Percentiles rank a stretch among this genome's conserved stretches.
Conservation (phyloP, 2,113 vertebrate genomes). For the Hypocryptadius cinnamomeus region DNA sequence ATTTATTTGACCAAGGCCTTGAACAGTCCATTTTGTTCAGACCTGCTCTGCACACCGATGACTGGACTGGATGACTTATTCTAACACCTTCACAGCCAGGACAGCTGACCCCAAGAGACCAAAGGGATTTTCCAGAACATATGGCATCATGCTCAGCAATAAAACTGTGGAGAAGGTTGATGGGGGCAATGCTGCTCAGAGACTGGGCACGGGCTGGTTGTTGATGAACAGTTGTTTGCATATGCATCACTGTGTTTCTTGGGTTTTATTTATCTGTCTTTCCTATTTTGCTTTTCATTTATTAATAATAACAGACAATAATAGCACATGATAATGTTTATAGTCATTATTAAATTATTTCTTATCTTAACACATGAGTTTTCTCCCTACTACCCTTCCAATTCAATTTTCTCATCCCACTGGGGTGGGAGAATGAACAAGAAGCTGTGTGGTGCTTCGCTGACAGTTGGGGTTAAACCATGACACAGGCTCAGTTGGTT, state of each 20-base stretch:
- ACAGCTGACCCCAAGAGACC: neutral
- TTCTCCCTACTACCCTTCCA: neutral
- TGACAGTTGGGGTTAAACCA: neutral
- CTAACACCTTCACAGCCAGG: neutral
- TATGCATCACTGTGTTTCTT: neutral
- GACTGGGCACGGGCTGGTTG: neutral
- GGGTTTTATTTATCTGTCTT: neutral
- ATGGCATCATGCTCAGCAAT: neutral
- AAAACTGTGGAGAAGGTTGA: neutral
- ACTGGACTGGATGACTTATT: neutral
- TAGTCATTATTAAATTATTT: neutral
- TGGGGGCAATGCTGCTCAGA: neutral
- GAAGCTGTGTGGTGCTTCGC: neutral
- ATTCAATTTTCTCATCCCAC: neutral
- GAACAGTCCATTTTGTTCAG: neutral
- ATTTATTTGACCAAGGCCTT: neutral
- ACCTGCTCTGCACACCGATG: rapidly evolving
- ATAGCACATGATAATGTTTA: neutral
- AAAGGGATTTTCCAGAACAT: neutral
- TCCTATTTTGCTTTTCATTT: neutral
- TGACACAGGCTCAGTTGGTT: neutral
- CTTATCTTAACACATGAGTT: neutral
- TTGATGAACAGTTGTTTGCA: neutral
- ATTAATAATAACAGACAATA: no score
- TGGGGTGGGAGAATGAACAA: neutral